These are phyloP conservation scores for Reticulitermes speratus DNA, from an alignment of 1,140 invertebrate genomes.

Conservation along the genomic window DNA sequence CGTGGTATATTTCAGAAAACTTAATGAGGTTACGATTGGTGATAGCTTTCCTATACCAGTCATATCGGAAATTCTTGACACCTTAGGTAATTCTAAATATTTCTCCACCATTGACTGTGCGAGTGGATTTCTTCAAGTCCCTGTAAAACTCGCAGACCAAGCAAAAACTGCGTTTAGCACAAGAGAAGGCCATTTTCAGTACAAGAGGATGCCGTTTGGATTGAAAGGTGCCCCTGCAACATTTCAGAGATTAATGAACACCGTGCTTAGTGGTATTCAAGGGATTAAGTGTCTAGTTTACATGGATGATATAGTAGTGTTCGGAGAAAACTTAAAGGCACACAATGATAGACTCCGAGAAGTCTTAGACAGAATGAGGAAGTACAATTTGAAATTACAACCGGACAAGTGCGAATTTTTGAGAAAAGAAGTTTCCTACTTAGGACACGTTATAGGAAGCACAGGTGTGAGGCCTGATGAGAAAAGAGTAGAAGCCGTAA, in stretches of 20 bases:
- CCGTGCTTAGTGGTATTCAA: slow-evolving; percentile 42
- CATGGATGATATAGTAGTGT: slow-evolving; percentile 49
- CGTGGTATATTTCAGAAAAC: slow-evolving; percentile 46
- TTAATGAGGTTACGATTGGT: slow-evolving; percentile 40
- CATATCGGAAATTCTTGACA: slow-evolving; percentile 50
- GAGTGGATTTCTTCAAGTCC: slow-evolving; percentile 53
- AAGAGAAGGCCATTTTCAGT: slow-evolving; percentile 45
- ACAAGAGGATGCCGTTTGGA: slow-evolving; percentile 41
- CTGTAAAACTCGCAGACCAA: slow-evolving; percentile 43
- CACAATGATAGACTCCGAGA: slow-evolving; percentile 40
- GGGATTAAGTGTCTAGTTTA: slow-evolving; percentile 44
- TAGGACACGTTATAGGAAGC: slow-evolving; percentile 47
- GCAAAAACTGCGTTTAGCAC: slow-evolving; percentile 51
- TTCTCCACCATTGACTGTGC: slow-evolving; percentile 50
- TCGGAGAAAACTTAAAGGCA: slow-evolving; percentile 41
- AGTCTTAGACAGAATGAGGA: slow-evolving; percentile 45
- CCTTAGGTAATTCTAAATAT: slow-evolving; percentile 43
- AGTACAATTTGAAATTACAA: slow-evolving; percentile 48
- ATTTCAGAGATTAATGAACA: slow-evolving; percentile 44
- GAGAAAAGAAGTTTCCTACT: slow-evolving; percentile 46
- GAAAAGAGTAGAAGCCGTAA: slow-evolving; percentile 45
- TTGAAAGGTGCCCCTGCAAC: slow-evolving; percentile 41
- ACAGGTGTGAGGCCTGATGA: slow-evolving; percentile 48
- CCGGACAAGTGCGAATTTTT: slow-evolving; percentile 52
- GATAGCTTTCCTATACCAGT: slow-evolving; percentile 55